A percentile compares a stretch with the other conserved stretches of the same genome.
phyloP scores from a whole-genome alignment of 2,797 vertebrate genomes.

The Sciaenops ocellatus region DNA sequence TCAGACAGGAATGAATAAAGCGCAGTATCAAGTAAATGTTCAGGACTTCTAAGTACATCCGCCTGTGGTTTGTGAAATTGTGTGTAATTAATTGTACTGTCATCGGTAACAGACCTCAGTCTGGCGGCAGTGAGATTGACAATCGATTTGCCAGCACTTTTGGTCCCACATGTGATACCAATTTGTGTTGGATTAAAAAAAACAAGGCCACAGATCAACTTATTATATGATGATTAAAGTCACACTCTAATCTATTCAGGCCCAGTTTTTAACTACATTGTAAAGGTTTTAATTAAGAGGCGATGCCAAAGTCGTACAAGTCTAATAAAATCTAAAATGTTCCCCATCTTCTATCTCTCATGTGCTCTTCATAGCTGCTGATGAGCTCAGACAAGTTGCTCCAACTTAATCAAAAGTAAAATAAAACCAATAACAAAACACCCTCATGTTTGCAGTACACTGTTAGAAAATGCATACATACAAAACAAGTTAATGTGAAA shows the following conservation, averaged over 20 bases:
- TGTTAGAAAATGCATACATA: not conserved
- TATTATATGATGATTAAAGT: slow-evolving; percentile 49
- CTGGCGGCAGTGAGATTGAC: slow-evolving; percentile 1
- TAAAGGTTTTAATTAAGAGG: slow-evolving; percentile 9
- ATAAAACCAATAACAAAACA: not conserved
- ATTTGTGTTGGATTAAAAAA: slow-evolving; percentile 41
- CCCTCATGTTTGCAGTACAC: not conserved
- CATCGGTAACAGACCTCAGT: slow-evolving; percentile 2
- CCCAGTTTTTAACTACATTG: not conserved
- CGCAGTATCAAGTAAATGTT: slow-evolving; percentile 12
- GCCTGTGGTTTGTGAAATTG: slow-evolving; percentile 14
- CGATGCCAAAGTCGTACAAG: not conserved
- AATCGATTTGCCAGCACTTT: slow-evolving; percentile 13
- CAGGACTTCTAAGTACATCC: not conserved
- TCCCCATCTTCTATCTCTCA: not conserved
- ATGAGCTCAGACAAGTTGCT: not conserved
- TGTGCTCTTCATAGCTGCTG: not conserved
- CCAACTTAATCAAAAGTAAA: slow-evolving; percentile 7
- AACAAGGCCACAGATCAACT: slow-evolving; percentile 42
- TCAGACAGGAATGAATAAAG: slow-evolving; percentile 7
- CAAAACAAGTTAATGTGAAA: not conserved
- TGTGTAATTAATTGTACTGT: slow-evolving; percentile 23
- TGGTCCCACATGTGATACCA: slow-evolving; percentile 32
- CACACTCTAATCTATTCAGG: slow-evolving; percentile 6
- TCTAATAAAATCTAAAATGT: not conserved